phyloP scores from a whole-genome alignment of 2,888 invertebrate species.

The Hirudinaria manillensis region DNA sequence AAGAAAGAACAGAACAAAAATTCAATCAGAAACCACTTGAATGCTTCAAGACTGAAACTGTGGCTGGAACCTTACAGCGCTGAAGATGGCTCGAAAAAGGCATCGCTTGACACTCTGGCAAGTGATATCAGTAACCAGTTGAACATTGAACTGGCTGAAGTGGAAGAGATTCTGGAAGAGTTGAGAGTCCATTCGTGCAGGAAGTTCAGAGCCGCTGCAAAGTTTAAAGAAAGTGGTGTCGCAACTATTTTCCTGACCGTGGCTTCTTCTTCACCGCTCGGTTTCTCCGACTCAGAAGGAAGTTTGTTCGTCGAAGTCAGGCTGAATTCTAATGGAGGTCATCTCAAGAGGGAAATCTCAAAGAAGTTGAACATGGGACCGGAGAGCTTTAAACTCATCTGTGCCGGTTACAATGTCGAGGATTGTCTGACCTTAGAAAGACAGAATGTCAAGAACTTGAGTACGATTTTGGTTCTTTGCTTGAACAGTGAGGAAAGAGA shows the following conservation, averaged over 20 bases:
- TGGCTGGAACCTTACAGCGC: slow-evolving; percentile 71
- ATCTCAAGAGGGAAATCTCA: slow-evolving; percentile 43
- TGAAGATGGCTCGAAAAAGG: slow-evolving; percentile 56
- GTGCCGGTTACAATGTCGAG: slow-evolving; percentile 45
- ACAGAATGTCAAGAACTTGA: slow-evolving; percentile 50
- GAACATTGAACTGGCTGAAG: slow-evolving; percentile 57
- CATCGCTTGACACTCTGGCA: slow-evolving; percentile 59
- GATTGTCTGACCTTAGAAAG: slow-evolving; percentile 43
- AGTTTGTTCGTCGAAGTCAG: slow-evolving; percentile 40
- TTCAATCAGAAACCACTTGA: slow-evolving; percentile 52
- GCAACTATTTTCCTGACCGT: slow-evolving; percentile 61
- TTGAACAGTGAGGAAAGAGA: slow-evolving; percentile 44
- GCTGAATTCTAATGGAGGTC: slow-evolving; percentile 42
- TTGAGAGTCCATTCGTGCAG: slow-evolving; percentile 68
- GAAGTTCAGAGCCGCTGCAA: slow-evolving; percentile 65
- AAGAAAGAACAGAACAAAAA: background rate
- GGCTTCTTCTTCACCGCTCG: background rate
- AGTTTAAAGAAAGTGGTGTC: slow-evolving; percentile 66
- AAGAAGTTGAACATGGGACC: slow-evolving; percentile 34
- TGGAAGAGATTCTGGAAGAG: slow-evolving; percentile 61
- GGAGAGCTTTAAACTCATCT: slow-evolving; percentile 45
- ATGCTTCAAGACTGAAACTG: slow-evolving; percentile 66
- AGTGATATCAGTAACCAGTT: slow-evolving; percentile 60
- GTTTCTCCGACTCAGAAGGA: background rate
- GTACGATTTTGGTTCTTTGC: slow-evolving; percentile 47